phyloP scores from a whole-genome alignment of 2,888 invertebrate species.

The Xanthostigma xanthostigma region DNA sequence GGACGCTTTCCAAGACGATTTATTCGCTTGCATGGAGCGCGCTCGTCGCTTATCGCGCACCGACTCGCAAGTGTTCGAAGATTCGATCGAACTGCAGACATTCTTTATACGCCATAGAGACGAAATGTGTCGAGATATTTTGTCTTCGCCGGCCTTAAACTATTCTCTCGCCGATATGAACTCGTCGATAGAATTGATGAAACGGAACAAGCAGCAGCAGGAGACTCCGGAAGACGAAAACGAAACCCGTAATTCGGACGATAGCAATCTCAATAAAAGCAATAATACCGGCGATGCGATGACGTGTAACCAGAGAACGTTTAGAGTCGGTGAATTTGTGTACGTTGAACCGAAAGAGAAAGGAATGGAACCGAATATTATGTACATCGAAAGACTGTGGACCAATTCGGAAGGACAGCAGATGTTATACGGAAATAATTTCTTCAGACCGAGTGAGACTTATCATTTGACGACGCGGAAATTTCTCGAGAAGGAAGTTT shows the following conservation, averaged over 20 bases:
- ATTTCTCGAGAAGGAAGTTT: constrained; percentile 92
- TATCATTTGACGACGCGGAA: constrained; percentile 89
- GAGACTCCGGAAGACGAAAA: constrained; percentile 67
- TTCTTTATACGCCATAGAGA: constrained; percentile 72
- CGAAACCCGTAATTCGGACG: constrained; percentile 35
- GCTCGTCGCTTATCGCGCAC: constrained; percentile 77
- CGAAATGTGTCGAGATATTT: constrained; percentile 54
- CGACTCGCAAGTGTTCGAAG: constrained; percentile 92
- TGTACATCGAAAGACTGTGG: constrained; percentile 81
- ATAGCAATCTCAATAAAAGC: constrained; percentile 15
- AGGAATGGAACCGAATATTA: constrained; percentile 57
- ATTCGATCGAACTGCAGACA: constrained; percentile 83
- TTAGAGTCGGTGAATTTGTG: constrained; percentile 79
- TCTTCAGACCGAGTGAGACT: constrained; percentile 86
- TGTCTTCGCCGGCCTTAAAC: constrained; percentile 75
- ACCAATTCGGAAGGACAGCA: constrained; percentile 68
- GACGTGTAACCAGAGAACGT: constrained; percentile 62
- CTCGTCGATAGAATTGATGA: constrained; percentile 56
- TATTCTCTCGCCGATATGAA: constrained; percentile 65
- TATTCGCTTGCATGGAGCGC: constrained; percentile 83
- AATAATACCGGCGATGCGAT: constrained; percentile 36
- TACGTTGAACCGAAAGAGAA: constrained; percentile 60
- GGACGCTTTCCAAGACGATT: constrained; percentile 92
- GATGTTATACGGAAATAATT: constrained; percentile 85
- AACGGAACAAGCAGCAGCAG: constrained; percentile 60